Percentiles rank a stretch among this genome's conserved stretches.
These are phyloP conservation scores for Bucco capensis DNA, from an alignment of 2,113 vertebrate genomes.

Conservation along the genomic window DNA sequence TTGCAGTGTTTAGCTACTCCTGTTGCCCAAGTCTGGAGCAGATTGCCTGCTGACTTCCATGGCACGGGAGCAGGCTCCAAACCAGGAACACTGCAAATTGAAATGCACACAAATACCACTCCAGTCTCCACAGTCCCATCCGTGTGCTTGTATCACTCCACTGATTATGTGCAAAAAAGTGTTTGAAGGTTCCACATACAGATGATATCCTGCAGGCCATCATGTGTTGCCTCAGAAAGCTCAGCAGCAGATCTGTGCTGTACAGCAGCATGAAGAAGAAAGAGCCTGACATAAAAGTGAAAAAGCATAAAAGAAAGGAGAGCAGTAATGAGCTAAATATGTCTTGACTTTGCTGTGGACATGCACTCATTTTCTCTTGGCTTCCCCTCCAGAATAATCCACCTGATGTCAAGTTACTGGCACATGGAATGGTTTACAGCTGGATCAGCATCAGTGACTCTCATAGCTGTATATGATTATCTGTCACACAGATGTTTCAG, in stretches of 20 bases:
- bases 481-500: slow-evolving; percentile 73
- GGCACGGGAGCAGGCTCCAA: not conserved
- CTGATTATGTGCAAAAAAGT: not conserved
- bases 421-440: slow-evolving; percentile 62
- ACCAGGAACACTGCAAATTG: not conserved
- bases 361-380: slow-evolving; percentile 51
- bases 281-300: slow-evolving; percentile 20
- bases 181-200: not conserved
- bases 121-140: not conserved
- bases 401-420: slow-evolving; percentile 66
- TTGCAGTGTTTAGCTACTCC: not conserved
- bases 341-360: slow-evolving; percentile 13
- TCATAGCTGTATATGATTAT: slow-evolving; percentile 41
- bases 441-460: slow-evolving; percentile 41
- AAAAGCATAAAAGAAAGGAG: slow-evolving; percentile 33
- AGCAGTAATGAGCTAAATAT: slow-evolving; percentile 34
- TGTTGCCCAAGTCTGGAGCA: not conserved
- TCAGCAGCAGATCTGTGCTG: not conserved
- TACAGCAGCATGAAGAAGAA: not conserved
- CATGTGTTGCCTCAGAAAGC: not conserved
- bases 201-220: not conserved
- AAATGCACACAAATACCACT: not conserved
- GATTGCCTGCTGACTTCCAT: not conserved
- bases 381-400: slow-evolving; percentile 46
- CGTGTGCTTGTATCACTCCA: not conserved